phyloP scores from a whole-genome alignment of 2,888 invertebrate genomes.

The Agrotis segetum region DNA sequence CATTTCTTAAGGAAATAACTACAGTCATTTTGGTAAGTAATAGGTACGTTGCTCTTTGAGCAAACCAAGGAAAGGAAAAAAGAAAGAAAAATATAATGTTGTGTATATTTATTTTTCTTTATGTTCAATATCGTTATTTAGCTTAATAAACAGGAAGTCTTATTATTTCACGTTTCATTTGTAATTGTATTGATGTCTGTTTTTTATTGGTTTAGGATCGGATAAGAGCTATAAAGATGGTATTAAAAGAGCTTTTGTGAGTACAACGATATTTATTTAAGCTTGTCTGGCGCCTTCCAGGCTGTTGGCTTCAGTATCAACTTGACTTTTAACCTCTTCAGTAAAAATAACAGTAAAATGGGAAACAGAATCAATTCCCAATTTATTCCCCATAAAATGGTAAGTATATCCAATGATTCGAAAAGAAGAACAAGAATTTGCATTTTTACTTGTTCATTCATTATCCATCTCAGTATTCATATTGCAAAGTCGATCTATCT shows the following conservation, averaged over 20 bases:
- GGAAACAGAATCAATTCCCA: neutral
- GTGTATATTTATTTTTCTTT: conserved; percentile 44
- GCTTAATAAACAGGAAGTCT: conserved; percentile 36
- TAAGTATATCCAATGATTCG: too few species aligned
- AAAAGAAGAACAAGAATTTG: too few species aligned
- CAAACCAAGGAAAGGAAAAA: conserved; percentile 21
- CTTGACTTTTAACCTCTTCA: neutral
- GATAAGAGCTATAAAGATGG: neutral
- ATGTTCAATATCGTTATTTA: conserved; percentile 35
- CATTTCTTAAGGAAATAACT: conserved; percentile 36
- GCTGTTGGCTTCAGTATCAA: neutral
- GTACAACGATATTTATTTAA: neutral
- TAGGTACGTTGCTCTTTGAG: conserved; percentile 41
- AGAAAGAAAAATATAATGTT: conserved; percentile 31
- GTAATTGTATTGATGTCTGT: conserved; percentile 28
- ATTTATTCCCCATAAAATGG: too few species aligned
- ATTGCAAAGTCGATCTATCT: too few species aligned
- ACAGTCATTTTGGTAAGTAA: conserved; percentile 44
- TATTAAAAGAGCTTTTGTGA: neutral
- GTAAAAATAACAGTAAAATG: neutral
- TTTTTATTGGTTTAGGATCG: conserved; percentile 24
- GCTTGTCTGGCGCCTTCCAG: neutral
- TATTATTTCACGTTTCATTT: conserved; percentile 36
- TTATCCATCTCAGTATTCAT: too few species aligned
- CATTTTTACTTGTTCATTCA: too few species aligned